Evolutionary conservation across 1,140 invertebrate genomes (phyloP).

Genomic region (Drosophila watanabei): DNA sequence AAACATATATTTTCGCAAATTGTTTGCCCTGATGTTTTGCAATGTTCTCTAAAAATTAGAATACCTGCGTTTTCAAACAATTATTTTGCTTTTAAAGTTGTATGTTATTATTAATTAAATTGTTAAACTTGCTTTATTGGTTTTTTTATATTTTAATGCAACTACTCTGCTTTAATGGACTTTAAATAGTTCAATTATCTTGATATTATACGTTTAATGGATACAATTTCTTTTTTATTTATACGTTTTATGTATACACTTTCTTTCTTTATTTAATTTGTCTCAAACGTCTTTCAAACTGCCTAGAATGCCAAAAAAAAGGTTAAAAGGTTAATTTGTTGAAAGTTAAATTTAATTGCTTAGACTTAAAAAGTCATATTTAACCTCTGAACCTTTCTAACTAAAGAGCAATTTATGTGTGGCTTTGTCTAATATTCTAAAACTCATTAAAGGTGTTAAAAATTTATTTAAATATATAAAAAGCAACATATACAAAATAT

Average conservation of each 20-base stretch:
- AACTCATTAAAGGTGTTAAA: background rate
- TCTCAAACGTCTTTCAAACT: background rate
- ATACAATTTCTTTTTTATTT: background rate
- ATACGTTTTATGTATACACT: too few relatives aligned
- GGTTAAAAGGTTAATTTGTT: background rate
- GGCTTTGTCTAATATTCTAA: background rate
- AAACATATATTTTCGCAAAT: conserved; percentile 15
- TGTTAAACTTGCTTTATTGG: too few relatives aligned
- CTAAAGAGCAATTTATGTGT: background rate
- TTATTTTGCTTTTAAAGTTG: background rate
- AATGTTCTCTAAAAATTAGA: background rate
- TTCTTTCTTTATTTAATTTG: too few relatives aligned
- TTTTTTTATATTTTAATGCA: too few relatives aligned
- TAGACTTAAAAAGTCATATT: background rate
- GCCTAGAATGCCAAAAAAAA: background rate
- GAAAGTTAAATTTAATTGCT: background rate
- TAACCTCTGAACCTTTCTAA: background rate
- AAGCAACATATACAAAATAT: background rate
- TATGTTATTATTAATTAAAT: too few relatives aligned
- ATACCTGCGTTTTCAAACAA: background rate
- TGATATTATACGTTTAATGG: too few relatives aligned
- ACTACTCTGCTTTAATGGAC: too few relatives aligned
- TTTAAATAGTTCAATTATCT: too few relatives aligned
- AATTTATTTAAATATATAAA: background rate
- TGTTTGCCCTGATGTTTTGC: background rate